Conservation (phyloP, 1,140 invertebrate species). For the Tachypleus tridentatus region DNA sequence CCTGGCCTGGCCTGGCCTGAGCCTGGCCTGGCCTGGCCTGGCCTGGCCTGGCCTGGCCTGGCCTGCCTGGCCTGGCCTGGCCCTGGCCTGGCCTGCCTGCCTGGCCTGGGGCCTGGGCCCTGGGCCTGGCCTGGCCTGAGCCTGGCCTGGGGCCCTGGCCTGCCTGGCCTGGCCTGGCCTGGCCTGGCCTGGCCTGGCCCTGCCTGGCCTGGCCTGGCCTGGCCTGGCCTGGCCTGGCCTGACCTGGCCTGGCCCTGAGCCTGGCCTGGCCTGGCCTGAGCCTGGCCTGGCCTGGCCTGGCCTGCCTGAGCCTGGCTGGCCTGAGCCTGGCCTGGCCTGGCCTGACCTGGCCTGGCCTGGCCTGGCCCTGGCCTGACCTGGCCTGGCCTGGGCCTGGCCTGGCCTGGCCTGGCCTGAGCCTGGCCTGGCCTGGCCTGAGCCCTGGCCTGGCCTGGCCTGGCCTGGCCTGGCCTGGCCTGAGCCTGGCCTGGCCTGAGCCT, state of each 20-base stretch:
- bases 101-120: too few species aligned
- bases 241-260: constrained; percentile 21
- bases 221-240: constrained; percentile 25
- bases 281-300: constrained; percentile 25
- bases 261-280: constrained; percentile 23
- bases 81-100: too few species aligned
- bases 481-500: constrained; percentile 25
- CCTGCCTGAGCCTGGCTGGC: too few species aligned
- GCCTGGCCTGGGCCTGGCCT: constrained; percentile 24
- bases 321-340: constrained; percentile 24
- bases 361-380: too few species aligned
- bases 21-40: constrained; percentile 23
- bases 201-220: too few species aligned
- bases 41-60: constrained; percentile 24
- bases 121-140: constrained; percentile 19
- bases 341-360: constrained; percentile 18
- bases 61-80: too few species aligned
- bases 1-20: constrained; percentile 23
- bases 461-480: constrained; percentile 23
- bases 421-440: constrained; percentile 24
- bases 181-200: too few species aligned
- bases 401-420: constrained; percentile 23
- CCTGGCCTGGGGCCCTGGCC: constrained; percentile 22
- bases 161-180: too few species aligned
- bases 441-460: constrained; percentile 26